Evolutionary conservation across 2,888 invertebrate species (phyloP), one percentile per base, ranked within the genome.

Genomic region (Macrophya annulata): DNA sequence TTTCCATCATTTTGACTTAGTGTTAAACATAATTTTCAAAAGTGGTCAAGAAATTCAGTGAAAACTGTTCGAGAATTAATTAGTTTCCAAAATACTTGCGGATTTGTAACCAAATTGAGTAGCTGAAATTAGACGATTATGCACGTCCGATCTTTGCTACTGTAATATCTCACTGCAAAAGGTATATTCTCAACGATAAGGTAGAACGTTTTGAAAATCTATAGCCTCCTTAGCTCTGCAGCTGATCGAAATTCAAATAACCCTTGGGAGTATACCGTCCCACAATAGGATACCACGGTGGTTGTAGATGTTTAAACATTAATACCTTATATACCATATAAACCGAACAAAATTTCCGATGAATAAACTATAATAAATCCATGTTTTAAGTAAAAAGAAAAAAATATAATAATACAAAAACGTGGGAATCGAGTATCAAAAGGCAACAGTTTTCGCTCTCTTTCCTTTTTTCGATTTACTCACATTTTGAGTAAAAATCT

Each of bases 131-230:
- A 81, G 25, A 17, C 81, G 40, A 43, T 21, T 17, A 43, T 81
- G 81, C 81, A 81, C 81, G 81, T 81, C 43, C 81, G 81, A 81
- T 43, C 59, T 81, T 81, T 43, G 81, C 81, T 62, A 81, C 40
- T 81, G 81, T 81, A 62, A 81, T 81, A 81, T 81, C 37, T 81
- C 62, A 81, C 8, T 43, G 59, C 81, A 21, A 5, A 43, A 81
- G 81, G 43, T 43, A 51, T 68, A 74, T 43, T 74, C 59, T 21
- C 21, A 12, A 43, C 62, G 81, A 81, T 81, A 81, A 62, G 81
- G 51, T 12, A 62, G 6, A 43, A 12, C 43, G 62, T 62, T 31
- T 81, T 10, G 37, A 37, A 81, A 81, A 81, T 81, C 62, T 81
- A 81, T 59, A 40, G 62, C 43, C 81, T 43, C 43, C 43, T 3